Conservation (phyloP, 2,888 invertebrate genomes). For the Chromoteleia sp. region DNA sequence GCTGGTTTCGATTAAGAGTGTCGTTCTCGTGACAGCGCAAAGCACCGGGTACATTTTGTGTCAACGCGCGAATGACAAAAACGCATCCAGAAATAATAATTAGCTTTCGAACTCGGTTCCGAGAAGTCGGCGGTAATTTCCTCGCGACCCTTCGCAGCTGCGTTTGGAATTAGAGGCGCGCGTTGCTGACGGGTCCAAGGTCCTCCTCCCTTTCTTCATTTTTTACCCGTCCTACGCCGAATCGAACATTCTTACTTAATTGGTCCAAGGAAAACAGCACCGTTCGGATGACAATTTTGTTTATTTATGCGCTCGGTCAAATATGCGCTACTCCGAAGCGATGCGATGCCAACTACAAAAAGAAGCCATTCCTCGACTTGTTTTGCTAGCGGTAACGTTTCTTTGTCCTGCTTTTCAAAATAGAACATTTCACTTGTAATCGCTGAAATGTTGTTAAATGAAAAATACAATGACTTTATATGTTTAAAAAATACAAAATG, state of each 20-base stretch:
- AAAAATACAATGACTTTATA: too few species aligned
- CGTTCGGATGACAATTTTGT: conserved; percentile 1
- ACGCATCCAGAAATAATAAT: conserved; percentile 58
- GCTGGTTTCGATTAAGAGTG: conserved; percentile 41
- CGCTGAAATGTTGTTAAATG: too few species aligned
- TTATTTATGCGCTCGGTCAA: conserved; percentile 25
- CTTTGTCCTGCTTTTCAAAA: too few species aligned
- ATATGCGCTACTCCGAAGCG: too few species aligned
- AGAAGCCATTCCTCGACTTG: too few species aligned
- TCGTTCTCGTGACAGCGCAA: conserved; percentile 24
- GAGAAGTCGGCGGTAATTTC: conserved; percentile 47
- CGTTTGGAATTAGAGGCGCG: conserved; percentile 52
- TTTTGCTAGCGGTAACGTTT: too few species aligned
- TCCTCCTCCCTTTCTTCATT: conserved; percentile 14
- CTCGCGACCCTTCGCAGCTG: conserved; percentile 46
- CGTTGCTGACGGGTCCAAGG: conserved; percentile 37
- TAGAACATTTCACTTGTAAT: too few species aligned
- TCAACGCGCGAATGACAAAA: conserved; percentile 45
- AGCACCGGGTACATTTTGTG: conserved; percentile 26
- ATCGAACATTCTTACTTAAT: conserved; percentile 48
- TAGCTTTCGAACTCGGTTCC: conserved; percentile 44
- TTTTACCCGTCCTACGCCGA: conserved; percentile 6
- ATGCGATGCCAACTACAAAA: too few species aligned
- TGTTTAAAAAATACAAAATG: too few species aligned
- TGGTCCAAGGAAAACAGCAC: conserved; percentile 39